These are phyloP conservation scores for Leptopilina boulardi DNA, from an alignment of 1,140 invertebrate species.

Conservation along the genomic window DNA sequence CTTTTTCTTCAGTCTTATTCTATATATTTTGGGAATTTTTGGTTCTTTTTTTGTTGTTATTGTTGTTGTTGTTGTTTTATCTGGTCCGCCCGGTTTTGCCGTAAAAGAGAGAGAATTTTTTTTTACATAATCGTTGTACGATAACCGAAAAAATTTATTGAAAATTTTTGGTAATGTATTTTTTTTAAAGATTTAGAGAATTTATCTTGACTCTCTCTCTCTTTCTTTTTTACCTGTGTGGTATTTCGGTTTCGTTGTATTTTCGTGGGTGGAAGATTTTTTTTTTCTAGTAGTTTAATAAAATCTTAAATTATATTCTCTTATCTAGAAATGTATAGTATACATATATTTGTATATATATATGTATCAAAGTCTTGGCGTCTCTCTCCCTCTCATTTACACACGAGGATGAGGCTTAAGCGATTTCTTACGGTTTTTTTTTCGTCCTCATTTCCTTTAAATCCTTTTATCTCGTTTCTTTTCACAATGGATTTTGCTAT, in stretches of 20 bases:
- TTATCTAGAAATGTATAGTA: slow-evolving; percentile 3
- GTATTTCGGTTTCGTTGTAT: slow-evolving; percentile 76
- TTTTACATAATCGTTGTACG: slow-evolving; percentile 60
- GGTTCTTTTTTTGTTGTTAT: slow-evolving; percentile 42
- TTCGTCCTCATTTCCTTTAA: slow-evolving; percentile 42
- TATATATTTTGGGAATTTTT: slow-evolving; percentile 2
- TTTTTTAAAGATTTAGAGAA: neutral
- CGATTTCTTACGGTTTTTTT: slow-evolving; percentile 37
- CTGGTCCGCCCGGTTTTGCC: slow-evolving; percentile 1
- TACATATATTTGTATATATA: slow-evolving; percentile 30
- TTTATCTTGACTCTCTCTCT: slow-evolving; percentile 39
- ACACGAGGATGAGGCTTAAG: slow-evolving; percentile 27
- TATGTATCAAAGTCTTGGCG: slow-evolving; percentile 49
- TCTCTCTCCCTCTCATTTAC: slow-evolving; percentile 47
- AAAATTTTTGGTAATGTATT: neutral
- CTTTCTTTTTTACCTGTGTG: slow-evolving; percentile 68
- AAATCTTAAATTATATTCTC: slow-evolving; percentile 17
- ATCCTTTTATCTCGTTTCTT: neutral
- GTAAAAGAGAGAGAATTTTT: neutral
- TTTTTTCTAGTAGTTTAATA: slow-evolving; percentile 12
- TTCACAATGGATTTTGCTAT: neutral
- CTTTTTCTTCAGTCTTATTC: neutral
- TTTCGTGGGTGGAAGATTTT: slow-evolving; percentile 70
- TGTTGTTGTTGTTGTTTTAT: slow-evolving; percentile 46
- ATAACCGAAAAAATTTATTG: slow-evolving; percentile 41